Conservation (phyloP, 2,113 vertebrate genomes). For the Anoura caudifer region DNA sequence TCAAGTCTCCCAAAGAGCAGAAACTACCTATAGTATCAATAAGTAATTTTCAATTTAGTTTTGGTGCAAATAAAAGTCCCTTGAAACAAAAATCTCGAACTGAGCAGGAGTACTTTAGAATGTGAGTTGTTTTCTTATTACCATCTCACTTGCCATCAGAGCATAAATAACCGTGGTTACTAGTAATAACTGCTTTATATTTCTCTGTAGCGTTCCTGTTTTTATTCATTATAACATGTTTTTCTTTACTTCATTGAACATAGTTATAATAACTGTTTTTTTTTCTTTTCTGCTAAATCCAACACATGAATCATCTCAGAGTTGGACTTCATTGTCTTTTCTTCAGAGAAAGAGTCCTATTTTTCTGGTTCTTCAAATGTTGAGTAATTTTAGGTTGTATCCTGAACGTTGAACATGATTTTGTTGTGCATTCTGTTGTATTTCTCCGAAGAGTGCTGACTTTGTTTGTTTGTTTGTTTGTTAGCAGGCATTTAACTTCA, state of each 20-base stretch:
- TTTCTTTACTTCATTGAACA: constrained; percentile 12
- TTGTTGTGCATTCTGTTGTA: neutral
- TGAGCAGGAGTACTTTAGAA: neutral
- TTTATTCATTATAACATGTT: neutral
- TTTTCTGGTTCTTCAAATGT: neutral
- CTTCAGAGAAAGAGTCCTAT: neutral
- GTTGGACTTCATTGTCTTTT: neutral
- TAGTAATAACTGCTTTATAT: neutral
- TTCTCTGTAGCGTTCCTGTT: neutral
- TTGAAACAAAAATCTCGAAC: constrained; percentile 8
- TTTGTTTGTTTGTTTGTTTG: neutral
- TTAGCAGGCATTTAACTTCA: constrained; percentile 17
- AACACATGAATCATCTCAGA: constrained; percentile 5
- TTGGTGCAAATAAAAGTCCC: constrained; percentile 7
- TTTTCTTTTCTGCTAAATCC: constrained; percentile 4
- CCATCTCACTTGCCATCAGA: neutral
- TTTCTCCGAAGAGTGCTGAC: neutral
- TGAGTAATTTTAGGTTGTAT: constrained; percentile 3
- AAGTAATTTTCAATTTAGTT: constrained; percentile 29
- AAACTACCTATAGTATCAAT: neutral
- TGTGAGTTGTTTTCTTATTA: neutral
- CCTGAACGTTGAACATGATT: neutral
- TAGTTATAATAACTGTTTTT: neutral
- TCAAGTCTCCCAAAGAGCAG: neutral
- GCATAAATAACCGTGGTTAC: neutral